These are phyloP conservation scores for Sinelater perroti DNA, from an alignment of 2,888 invertebrate genomes.

Conservation along the genomic window DNA sequence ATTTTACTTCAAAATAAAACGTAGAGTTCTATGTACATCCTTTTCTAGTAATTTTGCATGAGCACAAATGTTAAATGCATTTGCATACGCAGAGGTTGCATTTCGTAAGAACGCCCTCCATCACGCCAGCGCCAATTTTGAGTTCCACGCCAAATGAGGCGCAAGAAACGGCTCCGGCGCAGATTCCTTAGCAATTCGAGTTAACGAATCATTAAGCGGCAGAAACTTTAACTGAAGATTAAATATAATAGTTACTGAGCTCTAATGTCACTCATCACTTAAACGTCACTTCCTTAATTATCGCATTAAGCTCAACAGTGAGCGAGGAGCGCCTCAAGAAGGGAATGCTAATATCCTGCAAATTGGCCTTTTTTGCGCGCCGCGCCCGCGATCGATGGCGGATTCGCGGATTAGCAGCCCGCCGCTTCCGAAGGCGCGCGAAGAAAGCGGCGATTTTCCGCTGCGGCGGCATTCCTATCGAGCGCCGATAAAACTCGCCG, in stretches of 20 bases:
- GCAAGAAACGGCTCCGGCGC: slow-evolving; percentile 46
- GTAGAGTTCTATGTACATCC: too few relatives aligned
- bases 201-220: slow-evolving; percentile 60
- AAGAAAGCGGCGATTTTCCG: background rate
- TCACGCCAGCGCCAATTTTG: background rate
- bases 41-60: too few relatives aligned
- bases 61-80: too few relatives aligned
- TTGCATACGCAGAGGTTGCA: background rate
- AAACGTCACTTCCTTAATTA: slow-evolving; percentile 61
- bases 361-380: slow-evolving; percentile 3
- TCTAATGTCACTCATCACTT: slow-evolving; percentile 62
- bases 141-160: slow-evolving; percentile 30
- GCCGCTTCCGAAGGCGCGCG: background rate
- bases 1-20: too few relatives aligned
- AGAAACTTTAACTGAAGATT: slow-evolving; percentile 60
- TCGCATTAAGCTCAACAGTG: slow-evolving; percentile 54
- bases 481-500: slow-evolving; percentile 31
- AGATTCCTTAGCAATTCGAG: slow-evolving; percentile 55
- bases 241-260: slow-evolving; percentile 61
- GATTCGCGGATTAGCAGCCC: background rate
- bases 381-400: background rate
- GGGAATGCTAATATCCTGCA: slow-evolving; percentile 15
- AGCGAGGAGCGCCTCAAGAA: slow-evolving; percentile 34
- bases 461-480: slow-evolving; percentile 26
- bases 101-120: background rate